Evolutionary conservation across 1,140 invertebrate genomes (phyloP), one percentile per base, ranked within the genome.

Genomic region (Zaprionus gabonicus): DNA sequence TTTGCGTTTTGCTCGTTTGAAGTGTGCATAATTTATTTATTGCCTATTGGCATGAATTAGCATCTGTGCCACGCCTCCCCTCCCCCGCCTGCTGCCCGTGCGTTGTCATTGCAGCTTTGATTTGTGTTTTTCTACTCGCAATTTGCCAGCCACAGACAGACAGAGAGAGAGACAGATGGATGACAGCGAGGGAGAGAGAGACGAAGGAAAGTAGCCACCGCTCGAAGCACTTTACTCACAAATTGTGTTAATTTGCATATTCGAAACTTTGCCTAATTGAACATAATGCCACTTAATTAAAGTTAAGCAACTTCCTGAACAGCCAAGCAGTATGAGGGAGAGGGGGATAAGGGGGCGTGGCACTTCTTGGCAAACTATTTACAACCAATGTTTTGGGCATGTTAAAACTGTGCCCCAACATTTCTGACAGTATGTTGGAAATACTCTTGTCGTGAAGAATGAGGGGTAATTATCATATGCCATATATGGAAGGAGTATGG

Each of bases 181-280:
- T 13, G n/a, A 20, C 9, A 25, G 62, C 53, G 28, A 20, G 31
- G 9, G 23, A 27, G 49, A 53, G 25, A 53, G 51, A 53, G 20
- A 9, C 10, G 9, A 20, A 15, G 23, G 25, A 10, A 23, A 23
- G 20, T 34, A 28, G 44, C 17, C 23, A n/a, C 34, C 78, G 59
- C 68, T 74, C 62, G 58, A 73, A 81, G 67, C 74, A 77, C 58
- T 72, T 80, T 78, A 65, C 59, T 70, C 65, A 53, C 65, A 78
- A 88, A 90, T 90, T 88, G 84, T 85, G 81, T 85, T 88, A 84
- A 88, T 88, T 88, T 90, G 82, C 85, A 88, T 88, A 88, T 90
- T 87, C 69, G 78, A 90, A 88, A 88, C 78, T 81, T 88, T 90
- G 84, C 74, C 84, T 88, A 88, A 88, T 88, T 88, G 84, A 88